Percentiles rank a stretch among this genome's conserved stretches.
These are phyloP conservation scores for Australoheros scitulus DNA, from an alignment of 2,113 vertebrate genomes.

Conservation along the genomic window DNA sequence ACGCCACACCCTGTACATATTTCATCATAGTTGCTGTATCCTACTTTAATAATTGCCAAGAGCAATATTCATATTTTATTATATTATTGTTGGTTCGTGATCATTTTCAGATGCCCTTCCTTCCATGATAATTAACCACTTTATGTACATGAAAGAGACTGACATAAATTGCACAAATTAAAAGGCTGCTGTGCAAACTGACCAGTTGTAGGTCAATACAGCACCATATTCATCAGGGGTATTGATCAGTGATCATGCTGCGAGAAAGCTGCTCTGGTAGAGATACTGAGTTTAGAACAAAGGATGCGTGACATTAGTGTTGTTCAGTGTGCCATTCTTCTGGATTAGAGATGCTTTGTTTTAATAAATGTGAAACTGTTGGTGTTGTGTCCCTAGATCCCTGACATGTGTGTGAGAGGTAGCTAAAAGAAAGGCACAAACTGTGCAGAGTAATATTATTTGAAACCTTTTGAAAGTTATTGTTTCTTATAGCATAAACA, in stretches of 20 bases:
- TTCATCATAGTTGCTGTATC: not conserved
- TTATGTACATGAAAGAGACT: slow-evolving; percentile 3
- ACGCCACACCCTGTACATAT: not conserved
- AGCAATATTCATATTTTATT: not conserved
- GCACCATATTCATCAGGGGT: slow-evolving; percentile 1
- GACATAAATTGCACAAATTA: slow-evolving; percentile 43
- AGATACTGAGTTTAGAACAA: slow-evolving; percentile 36
- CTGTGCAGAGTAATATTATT: not conserved
- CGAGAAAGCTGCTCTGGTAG: slow-evolving; percentile 10
- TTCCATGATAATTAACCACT: not conserved
- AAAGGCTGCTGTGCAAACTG: slow-evolving; percentile 27
- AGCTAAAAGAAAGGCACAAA: not conserved
- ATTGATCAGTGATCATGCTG: slow-evolving; percentile 44
- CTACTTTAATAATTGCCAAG: not conserved
- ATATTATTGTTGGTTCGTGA: not conserved
- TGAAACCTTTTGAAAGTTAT: not conserved
- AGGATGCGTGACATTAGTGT: slow-evolving; percentile 5
- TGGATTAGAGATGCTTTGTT: slow-evolving; percentile 9
- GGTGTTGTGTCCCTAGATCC: not conserved
- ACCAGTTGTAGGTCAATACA: slow-evolving; percentile 33
- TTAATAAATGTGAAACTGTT: slow-evolving; percentile 24
- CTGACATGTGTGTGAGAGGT: slow-evolving; percentile 5
- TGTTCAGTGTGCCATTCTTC: slow-evolving; percentile 9
- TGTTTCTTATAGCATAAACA: not conserved
- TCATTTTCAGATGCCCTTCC: not conserved